A percentile compares a stretch with the other conserved stretches of the same genome.
phyloP scores from a whole-genome alignment of 2,888 invertebrate genomes.

The Idaea straminata region DNA sequence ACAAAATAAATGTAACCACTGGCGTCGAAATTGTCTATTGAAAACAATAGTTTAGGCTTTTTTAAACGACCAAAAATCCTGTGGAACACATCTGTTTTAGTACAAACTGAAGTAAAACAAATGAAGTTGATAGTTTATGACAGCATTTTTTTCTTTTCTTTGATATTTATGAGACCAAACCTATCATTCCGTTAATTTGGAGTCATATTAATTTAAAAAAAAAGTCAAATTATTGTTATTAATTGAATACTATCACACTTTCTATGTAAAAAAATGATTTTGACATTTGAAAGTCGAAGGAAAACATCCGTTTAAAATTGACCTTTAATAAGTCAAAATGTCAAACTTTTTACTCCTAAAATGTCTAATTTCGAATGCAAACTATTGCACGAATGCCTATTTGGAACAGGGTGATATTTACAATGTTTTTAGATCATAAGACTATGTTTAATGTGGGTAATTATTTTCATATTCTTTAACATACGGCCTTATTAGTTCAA shows the following conservation, averaged over 20 bases:
- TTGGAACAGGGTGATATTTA: not conserved
- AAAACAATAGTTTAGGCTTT: slow-evolving; percentile 8
- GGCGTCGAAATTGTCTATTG: slow-evolving; percentile 12
- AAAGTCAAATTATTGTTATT: not conserved
- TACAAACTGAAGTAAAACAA: not conserved
- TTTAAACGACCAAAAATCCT: not conserved
- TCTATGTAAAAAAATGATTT: slow-evolving; percentile 12
- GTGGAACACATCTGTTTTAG: not conserved
- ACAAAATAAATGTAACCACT: slow-evolving; percentile 25
- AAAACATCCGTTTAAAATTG: slow-evolving; percentile 13
- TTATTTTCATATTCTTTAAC: not conserved
- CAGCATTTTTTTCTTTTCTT: too few species aligned
- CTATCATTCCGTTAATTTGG: not conserved
- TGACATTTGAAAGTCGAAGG: not conserved
- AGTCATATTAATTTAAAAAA: not conserved
- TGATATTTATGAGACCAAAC: not conserved
- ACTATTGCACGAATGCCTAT: not conserved
- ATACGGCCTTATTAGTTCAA: not conserved
- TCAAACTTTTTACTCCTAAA: not conserved
- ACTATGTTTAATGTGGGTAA: not conserved
- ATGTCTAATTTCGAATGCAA: not conserved
- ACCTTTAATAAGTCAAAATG: slow-evolving; percentile 25
- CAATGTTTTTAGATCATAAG: not conserved
- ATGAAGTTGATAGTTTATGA: too few species aligned
- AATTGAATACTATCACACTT: slow-evolving; percentile 57